These are phyloP conservation scores for Macrostomum lignano DNA, from an alignment of 1,140 invertebrate genomes.

Conservation along the genomic window DNA sequence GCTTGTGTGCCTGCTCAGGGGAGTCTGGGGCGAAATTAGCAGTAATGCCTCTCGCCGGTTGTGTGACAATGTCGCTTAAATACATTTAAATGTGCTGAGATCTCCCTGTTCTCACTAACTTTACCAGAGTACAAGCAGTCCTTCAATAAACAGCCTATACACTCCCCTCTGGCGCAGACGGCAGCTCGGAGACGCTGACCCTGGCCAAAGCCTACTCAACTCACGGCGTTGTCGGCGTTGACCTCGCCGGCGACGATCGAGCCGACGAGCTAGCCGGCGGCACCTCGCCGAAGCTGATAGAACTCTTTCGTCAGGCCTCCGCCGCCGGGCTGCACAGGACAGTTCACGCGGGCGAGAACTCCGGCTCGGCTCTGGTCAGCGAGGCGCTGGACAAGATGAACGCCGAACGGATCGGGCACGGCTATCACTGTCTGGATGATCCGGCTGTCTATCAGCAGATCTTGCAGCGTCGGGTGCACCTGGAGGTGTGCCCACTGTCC, in stretches of 20 bases:
- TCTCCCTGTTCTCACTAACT: no score
- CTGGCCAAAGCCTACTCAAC: constrained; percentile 28
- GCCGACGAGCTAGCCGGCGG: constrained; percentile 9
- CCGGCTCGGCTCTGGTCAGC: constrained; percentile 22
- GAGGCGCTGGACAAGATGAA: constrained; percentile 30
- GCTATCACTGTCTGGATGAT: constrained; percentile 33
- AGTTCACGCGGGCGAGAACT: constrained; percentile 35
- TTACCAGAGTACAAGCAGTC: no score
- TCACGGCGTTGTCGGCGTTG: constrained; percentile 34
- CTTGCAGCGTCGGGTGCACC: constrained; percentile 21
- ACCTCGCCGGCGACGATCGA: constrained; percentile 31
- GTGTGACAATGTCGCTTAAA: no score
- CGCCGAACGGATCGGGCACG: constrained; percentile 35
- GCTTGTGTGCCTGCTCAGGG: no score
- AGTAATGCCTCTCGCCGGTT: no score
- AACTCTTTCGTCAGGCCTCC: no score
- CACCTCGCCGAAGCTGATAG: no score
- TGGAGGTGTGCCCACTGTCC: constrained; percentile 33
- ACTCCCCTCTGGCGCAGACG: no score
- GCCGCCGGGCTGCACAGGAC: no score
- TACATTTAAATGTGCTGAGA: no score
- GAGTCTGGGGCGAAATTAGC: no score
- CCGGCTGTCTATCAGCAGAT: constrained; percentile 25
- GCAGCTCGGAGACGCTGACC: neutral
- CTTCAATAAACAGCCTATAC: no score